Evolutionary conservation across 2,797 vertebrate genomes (phyloP).

Genomic region (Coregonus suidteri): DNA sequence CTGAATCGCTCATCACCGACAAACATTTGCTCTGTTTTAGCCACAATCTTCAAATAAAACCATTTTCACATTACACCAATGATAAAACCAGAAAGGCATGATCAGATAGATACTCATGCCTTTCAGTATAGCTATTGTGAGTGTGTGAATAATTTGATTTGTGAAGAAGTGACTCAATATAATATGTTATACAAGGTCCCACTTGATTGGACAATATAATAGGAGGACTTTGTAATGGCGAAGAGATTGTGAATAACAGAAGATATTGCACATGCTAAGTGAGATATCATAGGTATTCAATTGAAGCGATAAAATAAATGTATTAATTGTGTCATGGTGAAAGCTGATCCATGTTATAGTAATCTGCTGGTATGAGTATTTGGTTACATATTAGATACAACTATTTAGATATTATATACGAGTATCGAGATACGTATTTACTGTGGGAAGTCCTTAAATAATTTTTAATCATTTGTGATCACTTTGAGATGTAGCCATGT

Average conservation of each 20-base stretch:
- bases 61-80: too few species aligned
- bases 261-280: background rate
- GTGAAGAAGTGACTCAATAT: background rate
- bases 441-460: background rate
- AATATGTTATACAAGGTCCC: background rate
- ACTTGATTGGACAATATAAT: background rate
- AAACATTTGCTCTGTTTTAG: too few species aligned
- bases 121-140: too few species aligned
- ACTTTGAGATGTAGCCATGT: background rate
- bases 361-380: background rate
- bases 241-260: background rate
- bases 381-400: background rate
- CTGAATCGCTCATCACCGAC: too few species aligned
- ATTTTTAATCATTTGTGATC: background rate
- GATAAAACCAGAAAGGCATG: too few species aligned
- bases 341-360: background rate
- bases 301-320: background rate
- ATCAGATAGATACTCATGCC: too few species aligned
- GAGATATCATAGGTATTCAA: background rate
- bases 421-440: background rate
- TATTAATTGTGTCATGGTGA: background rate
- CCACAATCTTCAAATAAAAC: too few species aligned
- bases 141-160: background rate
- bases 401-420: background rate
- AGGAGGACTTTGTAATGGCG: background rate